phyloP scores from a whole-genome alignment of 2,888 invertebrate genomes.

The Phyto melanocephala region DNA sequence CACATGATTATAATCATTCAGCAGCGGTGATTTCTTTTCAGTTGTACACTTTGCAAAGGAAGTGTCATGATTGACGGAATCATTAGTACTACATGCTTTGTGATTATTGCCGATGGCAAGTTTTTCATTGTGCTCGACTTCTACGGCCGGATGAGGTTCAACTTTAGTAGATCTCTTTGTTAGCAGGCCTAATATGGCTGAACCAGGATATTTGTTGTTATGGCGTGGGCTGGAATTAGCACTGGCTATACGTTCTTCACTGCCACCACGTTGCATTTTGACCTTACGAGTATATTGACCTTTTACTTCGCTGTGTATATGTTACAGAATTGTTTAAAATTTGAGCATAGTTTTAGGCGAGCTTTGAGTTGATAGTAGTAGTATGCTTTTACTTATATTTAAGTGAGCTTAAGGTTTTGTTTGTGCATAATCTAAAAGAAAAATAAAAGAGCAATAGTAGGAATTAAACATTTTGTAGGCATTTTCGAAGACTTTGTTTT shows the following conservation, averaged over 20 bases:
- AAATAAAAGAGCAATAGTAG: too few relatives aligned
- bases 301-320: too few relatives aligned
- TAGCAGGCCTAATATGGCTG: slow-evolving; percentile 73
- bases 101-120: slow-evolving; percentile 33
- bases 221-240: slow-evolving; percentile 71
- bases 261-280: slow-evolving; percentile 66
- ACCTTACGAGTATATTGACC: too few relatives aligned
- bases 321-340: neutral
- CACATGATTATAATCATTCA: slow-evolving; percentile 61
- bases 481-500: too few relatives aligned
- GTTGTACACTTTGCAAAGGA: slow-evolving; percentile 76
- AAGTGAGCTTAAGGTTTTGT: slow-evolving; percentile 7
- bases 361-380: neutral
- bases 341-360: slow-evolving; percentile 51
- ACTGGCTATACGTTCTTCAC: slow-evolving; percentile 75
- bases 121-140: slow-evolving; percentile 48
- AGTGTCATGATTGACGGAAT: slow-evolving; percentile 69
- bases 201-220: slow-evolving; percentile 69
- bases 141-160: slow-evolving; percentile 75
- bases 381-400: slow-evolving; percentile 26
- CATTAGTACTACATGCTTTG: neutral
- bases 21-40: slow-evolving; percentile 63
- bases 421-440: slow-evolving; percentile 28
- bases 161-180: slow-evolving; percentile 78
- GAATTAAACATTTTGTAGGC: too few relatives aligned